phyloP scores from a whole-genome alignment of 2,888 invertebrate genomes.

The Aporophyla lueneburgensis region DNA sequence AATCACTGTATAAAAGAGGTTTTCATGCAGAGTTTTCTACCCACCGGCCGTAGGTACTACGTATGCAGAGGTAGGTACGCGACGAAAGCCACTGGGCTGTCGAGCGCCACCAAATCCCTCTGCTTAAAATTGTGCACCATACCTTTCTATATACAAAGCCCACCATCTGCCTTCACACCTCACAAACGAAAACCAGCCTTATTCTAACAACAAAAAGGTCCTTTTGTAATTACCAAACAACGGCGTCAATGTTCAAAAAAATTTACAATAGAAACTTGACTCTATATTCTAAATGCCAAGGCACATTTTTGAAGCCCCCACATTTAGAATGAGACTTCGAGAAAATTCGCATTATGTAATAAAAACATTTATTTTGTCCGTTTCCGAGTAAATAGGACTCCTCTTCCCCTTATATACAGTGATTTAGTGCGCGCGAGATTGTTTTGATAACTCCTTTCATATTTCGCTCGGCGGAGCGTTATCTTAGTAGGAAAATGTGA shows the following conservation, averaged over 20 bases:
- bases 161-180: slow-evolving; percentile 73
- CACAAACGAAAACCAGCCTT: slow-evolving; percentile 72
- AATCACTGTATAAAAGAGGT: slow-evolving; percentile 38
- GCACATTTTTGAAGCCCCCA: slow-evolving; percentile 65
- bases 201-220: slow-evolving; percentile 62
- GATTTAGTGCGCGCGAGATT: slow-evolving; percentile 90
- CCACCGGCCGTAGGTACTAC: slow-evolving; percentile 49
- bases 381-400: slow-evolving; percentile 89
- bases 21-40: slow-evolving; percentile 31
- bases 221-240: slow-evolving; percentile 64
- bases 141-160: slow-evolving; percentile 87
- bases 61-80: slow-evolving; percentile 68
- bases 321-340: slow-evolving; percentile 82
- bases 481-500: slow-evolving; percentile 88
- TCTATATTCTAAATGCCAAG: slow-evolving; percentile 67
- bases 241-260: slow-evolving; percentile 60
- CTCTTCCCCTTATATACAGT: slow-evolving; percentile 89
- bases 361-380: slow-evolving; percentile 91
- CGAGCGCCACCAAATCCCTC: slow-evolving; percentile 85
- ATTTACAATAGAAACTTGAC: slow-evolving; percentile 69
- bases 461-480: slow-evolving; percentile 87
- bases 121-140: slow-evolving; percentile 89
- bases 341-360: slow-evolving; percentile 90
- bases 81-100: slow-evolving; percentile 77
- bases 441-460: slow-evolving; percentile 90